These are phyloP conservation scores for Hypanus sabinus DNA, from an alignment of 2,113 vertebrate species.

Conservation along the genomic window DNA sequence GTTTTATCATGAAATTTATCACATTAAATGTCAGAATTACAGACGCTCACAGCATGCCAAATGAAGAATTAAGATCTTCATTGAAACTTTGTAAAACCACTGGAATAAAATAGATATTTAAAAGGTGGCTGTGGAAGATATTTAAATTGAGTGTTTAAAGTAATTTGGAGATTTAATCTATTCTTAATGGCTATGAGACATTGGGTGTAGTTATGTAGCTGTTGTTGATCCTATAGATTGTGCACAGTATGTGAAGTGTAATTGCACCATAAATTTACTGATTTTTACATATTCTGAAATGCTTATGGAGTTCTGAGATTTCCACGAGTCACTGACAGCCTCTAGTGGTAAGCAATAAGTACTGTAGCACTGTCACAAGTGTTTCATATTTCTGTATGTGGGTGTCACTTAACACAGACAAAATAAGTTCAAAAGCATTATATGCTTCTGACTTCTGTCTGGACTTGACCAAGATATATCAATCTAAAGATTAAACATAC, in stretches of 20 bases:
- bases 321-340: not conserved
- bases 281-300: not conserved
- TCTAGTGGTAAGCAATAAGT: conserved; percentile 1
- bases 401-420: not conserved
- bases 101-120: not conserved
- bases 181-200: not conserved
- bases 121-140: not conserved
- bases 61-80: not conserved
- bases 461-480: not conserved
- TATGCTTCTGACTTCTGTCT: not conserved
- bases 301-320: not conserved
- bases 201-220: not conserved
- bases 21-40: not conserved
- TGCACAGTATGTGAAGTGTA: not conserved
- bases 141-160: not conserved
- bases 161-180: not conserved
- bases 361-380: not conserved
- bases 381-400: not conserved
- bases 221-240: not conserved
- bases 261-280: not conserved
- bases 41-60: not conserved
- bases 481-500: not conserved
- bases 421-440: not conserved
- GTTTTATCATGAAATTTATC: not conserved
- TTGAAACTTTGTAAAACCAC: not conserved